These are phyloP conservation scores for Agrotis exclamationis DNA, from an alignment of 2,888 invertebrate genomes.

Conservation along the genomic window DNA sequence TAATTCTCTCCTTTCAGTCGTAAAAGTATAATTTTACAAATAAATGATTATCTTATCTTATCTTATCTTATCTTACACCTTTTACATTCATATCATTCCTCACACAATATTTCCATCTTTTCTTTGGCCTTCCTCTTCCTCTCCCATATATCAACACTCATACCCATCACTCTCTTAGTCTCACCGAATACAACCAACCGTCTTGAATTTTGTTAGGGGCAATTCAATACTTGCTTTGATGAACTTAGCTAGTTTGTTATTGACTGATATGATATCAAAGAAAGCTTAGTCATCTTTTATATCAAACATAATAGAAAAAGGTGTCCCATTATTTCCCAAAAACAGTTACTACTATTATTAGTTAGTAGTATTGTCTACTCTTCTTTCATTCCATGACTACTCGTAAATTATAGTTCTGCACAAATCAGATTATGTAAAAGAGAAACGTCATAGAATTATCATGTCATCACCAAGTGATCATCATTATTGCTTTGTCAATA, in stretches of 20 bases:
- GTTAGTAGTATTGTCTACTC: background rate
- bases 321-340: background rate
- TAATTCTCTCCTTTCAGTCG: too few species aligned
- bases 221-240: background rate
- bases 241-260: background rate
- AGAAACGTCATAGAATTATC: slow-evolving; percentile 9
- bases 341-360: too few species aligned
- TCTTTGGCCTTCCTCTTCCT: too few species aligned
- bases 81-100: too few species aligned
- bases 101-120: too few species aligned
- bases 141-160: too few species aligned
- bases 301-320: background rate
- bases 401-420: background rate
- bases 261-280: background rate
- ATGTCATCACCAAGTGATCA: slow-evolving; percentile 3
- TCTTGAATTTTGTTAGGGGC: background rate
- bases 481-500: slow-evolving; percentile 11
- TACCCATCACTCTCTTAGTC: too few species aligned
- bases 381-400: background rate
- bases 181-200: too few species aligned
- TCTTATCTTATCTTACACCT: too few species aligned
- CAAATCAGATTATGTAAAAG: slow-evolving; percentile 33
- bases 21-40: too few species aligned
- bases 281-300: background rate
- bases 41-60: too few species aligned